These are phyloP conservation scores for Xylota segnis DNA, from an alignment of 2,888 invertebrate species.

Conservation along the genomic window DNA sequence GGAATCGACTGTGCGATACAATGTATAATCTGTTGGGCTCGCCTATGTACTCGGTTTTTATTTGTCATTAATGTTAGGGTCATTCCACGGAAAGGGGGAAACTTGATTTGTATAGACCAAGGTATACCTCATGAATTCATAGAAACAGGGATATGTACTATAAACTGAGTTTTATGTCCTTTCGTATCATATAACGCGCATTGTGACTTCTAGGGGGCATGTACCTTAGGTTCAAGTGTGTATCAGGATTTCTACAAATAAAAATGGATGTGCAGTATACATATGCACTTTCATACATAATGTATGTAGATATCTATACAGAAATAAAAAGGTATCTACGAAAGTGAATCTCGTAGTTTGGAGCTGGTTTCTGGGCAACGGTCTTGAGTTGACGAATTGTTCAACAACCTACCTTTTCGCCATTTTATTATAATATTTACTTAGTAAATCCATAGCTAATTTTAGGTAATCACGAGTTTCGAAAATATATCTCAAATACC, in stretches of 20 bases:
- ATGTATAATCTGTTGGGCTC: conserved; percentile 33
- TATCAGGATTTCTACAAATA: not conserved
- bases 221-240: not conserved
- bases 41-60: conserved; percentile 49
- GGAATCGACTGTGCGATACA: conserved; percentile 14
- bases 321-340: too few relatives aligned
- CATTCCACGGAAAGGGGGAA: conserved; percentile 22
- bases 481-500: too few relatives aligned
- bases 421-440: too few relatives aligned
- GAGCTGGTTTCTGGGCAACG: too few relatives aligned
- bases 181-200: not conserved
- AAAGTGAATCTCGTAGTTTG: too few relatives aligned
- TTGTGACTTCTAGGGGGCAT: not conserved
- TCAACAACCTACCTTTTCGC: too few relatives aligned
- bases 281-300: not conserved
- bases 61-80: conserved; percentile 39
- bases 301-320: too few relatives aligned
- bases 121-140: conserved; percentile 9
- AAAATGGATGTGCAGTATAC: not conserved
- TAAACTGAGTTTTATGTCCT: not conserved
- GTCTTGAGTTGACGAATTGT: too few relatives aligned
- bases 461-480: too few relatives aligned
- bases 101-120: conserved; percentile 9
- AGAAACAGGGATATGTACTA: not conserved
- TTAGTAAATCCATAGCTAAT: too few relatives aligned